Evolutionary conservation across 2,888 invertebrate genomes (phyloP).

Genomic region (Spodoptera exigua): DNA sequence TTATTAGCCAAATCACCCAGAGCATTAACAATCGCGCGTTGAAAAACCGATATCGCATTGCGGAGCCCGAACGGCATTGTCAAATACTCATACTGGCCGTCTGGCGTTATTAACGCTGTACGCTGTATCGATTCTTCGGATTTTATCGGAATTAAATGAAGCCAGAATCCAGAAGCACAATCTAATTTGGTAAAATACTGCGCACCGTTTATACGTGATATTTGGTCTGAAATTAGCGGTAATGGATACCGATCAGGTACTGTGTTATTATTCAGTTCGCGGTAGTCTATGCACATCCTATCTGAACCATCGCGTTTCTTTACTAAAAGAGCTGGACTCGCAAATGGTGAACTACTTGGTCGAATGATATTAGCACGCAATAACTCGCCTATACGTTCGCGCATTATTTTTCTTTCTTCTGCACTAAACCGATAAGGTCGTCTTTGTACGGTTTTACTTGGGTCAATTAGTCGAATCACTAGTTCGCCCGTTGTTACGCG

Average conservation of each 20-base stretch:
- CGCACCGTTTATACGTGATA: background rate
- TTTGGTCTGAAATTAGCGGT: constrained; percentile 3
- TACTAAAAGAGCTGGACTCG: constrained; percentile 12
- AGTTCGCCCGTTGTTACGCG: background rate
- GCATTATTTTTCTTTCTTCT: constrained; percentile 7
- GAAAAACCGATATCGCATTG: constrained; percentile 19
- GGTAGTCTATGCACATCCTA: constrained; percentile 8
- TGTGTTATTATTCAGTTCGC: constrained; percentile 10
- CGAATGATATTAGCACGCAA: constrained; percentile 16
- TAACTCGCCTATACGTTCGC: constrained; percentile 14
- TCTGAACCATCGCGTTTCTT: no score
- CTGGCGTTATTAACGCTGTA: no score
- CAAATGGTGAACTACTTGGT: constrained; percentile 28
- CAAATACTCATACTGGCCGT: constrained; percentile 19
- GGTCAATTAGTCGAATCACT: constrained; percentile 2
- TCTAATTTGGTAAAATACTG: background rate
- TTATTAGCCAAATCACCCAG: background rate
- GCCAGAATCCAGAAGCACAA: background rate
- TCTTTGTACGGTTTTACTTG: constrained; percentile 1
- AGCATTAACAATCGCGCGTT: background rate
- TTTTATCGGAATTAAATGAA: constrained; percentile 1
- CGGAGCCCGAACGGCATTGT: constrained; percentile 34
- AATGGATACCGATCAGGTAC: constrained; percentile 11
- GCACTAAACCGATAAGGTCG: no score
- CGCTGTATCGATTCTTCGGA: constrained; percentile 1